These are phyloP conservation scores for Eriocheir sinensis DNA, from an alignment of 1,140 invertebrate species.

Conservation along the genomic window DNA sequence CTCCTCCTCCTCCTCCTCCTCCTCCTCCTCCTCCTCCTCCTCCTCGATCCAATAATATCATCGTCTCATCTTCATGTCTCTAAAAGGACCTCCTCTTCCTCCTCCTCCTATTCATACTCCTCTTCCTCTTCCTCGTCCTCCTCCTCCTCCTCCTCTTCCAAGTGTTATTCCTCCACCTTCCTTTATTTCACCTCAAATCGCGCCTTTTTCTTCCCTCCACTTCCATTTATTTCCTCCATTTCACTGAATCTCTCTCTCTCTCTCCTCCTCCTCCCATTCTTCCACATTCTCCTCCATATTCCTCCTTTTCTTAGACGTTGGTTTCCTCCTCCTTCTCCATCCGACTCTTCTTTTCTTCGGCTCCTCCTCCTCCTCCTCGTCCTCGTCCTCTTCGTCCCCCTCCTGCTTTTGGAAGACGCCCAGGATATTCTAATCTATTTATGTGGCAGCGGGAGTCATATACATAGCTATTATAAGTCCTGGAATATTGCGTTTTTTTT, in stretches of 20 bases:
- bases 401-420: background rate
- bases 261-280: background rate
- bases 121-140: background rate
- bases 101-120: background rate
- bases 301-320: background rate
- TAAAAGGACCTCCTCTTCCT: background rate
- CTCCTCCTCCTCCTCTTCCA: background rate
- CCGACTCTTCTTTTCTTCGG: background rate
- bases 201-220: background rate
- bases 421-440: background rate
- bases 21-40: background rate
- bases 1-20: background rate
- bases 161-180: background rate
- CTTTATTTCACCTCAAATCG: background rate
- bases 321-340: background rate
- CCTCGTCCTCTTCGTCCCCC: background rate
- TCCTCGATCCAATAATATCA: background rate
- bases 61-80: background rate
- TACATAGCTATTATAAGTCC: slow-evolving; percentile 23
- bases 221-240: background rate
- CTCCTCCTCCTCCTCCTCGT: background rate
- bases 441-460: background rate
- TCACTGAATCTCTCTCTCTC: background rate
- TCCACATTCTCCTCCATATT: background rate
- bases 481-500: background rate